Percentiles rank a stretch among this genome's conserved stretches.
These are phyloP conservation scores for Agrotis puta DNA, from an alignment of 2,888 invertebrate species.

Conservation along the genomic window DNA sequence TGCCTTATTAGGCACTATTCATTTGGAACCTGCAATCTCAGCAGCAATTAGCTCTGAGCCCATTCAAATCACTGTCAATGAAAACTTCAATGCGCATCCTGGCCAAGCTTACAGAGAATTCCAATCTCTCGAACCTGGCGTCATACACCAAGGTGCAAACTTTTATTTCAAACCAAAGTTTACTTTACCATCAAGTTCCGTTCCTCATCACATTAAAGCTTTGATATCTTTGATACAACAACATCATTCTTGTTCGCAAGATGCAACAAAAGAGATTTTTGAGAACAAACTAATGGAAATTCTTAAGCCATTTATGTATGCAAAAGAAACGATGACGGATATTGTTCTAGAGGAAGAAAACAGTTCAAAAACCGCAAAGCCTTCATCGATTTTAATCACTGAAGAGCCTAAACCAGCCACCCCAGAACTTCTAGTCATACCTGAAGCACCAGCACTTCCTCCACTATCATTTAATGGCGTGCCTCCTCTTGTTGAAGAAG, in stretches of 20 bases:
- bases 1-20: constrained; percentile 20
- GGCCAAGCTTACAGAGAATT: constrained; percentile 33
- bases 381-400: background rate
- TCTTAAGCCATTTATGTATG: constrained; percentile 11
- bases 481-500: background rate
- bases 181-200: constrained; percentile 57
- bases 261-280: constrained; percentile 8
- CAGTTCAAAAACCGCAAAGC: background rate
- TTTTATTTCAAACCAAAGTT: constrained; percentile 74
- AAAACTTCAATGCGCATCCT: constrained; percentile 52
- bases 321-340: constrained; percentile 2
- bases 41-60: constrained; percentile 38
- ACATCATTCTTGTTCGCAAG: constrained; percentile 8
- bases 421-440: background rate
- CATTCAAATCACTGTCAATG: constrained; percentile 57
- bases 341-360: constrained; percentile 17
- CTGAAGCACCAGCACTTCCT: constrained; percentile 27
- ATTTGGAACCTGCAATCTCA: constrained; percentile 5
- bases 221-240: constrained; percentile 52
- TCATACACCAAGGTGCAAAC: constrained; percentile 74
- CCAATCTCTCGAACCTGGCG: constrained; percentile 61
- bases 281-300: constrained; percentile 28
- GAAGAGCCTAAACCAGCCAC: background rate
- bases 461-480: background rate
- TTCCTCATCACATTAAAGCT: constrained; percentile 50